A percentile compares a stretch with the other conserved stretches of the same genome.
Evolutionary conservation across 2,888 invertebrate species (phyloP).

Genomic region (Ophion ellenae): DNA sequence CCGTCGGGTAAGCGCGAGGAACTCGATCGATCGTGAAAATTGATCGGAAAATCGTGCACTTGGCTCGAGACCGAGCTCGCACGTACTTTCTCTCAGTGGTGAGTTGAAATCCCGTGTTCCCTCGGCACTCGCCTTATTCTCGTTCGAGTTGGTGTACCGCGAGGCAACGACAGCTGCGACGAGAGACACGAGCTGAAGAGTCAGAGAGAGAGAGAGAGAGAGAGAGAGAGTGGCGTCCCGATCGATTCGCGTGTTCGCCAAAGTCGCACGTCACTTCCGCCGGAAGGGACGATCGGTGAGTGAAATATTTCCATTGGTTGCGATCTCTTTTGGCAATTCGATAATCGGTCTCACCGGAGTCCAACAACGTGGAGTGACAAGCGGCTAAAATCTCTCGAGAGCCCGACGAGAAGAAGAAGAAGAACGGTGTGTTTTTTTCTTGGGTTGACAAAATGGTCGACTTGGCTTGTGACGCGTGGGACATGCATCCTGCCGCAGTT

Average conservation of each 20-base stretch:
- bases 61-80: not conserved
- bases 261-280: not conserved
- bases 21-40: constrained; percentile 49
- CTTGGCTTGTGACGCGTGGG: not conserved
- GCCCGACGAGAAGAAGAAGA: not conserved
- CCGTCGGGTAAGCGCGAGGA: constrained; percentile 35
- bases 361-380: too few species aligned
- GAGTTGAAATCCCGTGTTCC: constrained; percentile 21
- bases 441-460: not conserved
- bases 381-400: too few species aligned
- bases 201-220: not conserved
- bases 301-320: not conserved
- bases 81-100: constrained; percentile 30
- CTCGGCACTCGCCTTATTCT: not conserved
- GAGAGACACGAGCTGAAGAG: constrained; percentile 27
- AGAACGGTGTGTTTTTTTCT: not conserved
- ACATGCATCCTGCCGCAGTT: not conserved
- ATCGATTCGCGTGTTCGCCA: constrained; percentile 33
- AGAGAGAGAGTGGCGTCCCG: not conserved
- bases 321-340: not conserved
- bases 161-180: constrained; percentile 32
- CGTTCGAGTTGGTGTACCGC: not conserved
- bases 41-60: constrained; percentile 56
- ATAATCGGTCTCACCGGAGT: not conserved
- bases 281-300: not conserved